Conservation (phyloP, 2,888 invertebrate species). For the Fragum fragum region DNA sequence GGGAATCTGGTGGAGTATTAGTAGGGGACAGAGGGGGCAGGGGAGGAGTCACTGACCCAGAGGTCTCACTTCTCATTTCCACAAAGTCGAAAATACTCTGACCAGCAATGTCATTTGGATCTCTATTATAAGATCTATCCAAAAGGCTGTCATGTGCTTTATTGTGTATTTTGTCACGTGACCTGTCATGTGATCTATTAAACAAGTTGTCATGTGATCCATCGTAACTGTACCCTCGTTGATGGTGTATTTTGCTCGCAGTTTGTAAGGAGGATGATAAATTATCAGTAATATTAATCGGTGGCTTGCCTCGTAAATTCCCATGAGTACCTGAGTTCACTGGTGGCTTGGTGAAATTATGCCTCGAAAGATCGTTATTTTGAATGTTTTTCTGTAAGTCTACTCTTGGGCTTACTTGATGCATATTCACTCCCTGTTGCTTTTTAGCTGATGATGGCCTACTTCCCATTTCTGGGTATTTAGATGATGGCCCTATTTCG, state of each 20-base stretch:
- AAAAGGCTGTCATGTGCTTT: conserved; percentile 45
- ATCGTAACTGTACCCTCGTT: conserved; percentile 19
- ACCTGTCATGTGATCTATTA: conserved; percentile 17
- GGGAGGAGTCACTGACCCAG: conserved; percentile 79
- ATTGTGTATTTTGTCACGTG: conserved; percentile 42
- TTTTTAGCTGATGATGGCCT: conserved; percentile 64
- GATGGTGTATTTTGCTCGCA: conserved; percentile 41
- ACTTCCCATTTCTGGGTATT: conserved; percentile 74
- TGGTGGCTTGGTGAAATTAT: conserved; percentile 20
- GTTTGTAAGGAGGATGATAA: conserved; percentile 49
- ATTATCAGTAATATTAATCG: conserved; percentile 44
- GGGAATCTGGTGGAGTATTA: conserved; percentile 73
- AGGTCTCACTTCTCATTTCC: conserved; percentile 69
- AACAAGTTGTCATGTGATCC: conserved; percentile 27
- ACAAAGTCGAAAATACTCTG: conserved; percentile 78
- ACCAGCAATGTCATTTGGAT: conserved; percentile 59
- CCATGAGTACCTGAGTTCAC: conserved; percentile 16
- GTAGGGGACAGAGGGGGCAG: conserved; percentile 79
- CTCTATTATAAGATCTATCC: conserved; percentile 49
- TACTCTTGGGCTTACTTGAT: conserved; percentile 22
- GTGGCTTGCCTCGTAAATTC: conserved; percentile 9
- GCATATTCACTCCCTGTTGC: conserved; percentile 6
- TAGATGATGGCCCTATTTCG: conserved; percentile 76
- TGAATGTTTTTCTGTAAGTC: conserved; percentile 20
- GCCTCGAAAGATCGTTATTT: conserved; percentile 12